phyloP scores from a whole-genome alignment of 1,140 invertebrate genomes.

The Periplaneta americana region DNA sequence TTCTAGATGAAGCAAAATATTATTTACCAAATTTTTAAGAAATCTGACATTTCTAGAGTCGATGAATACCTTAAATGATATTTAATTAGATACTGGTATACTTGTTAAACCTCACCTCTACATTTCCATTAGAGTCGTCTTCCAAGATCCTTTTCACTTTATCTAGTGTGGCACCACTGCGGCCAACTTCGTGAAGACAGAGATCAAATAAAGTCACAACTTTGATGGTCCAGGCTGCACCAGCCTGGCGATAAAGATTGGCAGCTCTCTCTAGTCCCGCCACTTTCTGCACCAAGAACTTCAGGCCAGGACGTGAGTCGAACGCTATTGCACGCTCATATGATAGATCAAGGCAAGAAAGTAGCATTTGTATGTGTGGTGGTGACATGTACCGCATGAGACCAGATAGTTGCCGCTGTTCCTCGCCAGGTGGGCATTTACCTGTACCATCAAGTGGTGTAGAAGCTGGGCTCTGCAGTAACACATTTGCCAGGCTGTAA shows the following conservation, averaged over 20 bases:
- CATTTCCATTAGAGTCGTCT: conserved; percentile 33
- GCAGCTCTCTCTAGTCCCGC: conserved; percentile 80
- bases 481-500: conserved; percentile 38
- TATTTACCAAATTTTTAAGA: too few species aligned
- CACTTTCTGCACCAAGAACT: conserved; percentile 91
- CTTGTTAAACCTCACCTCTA: neutral
- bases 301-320: conserved; percentile 81
- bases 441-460: conserved; percentile 18
- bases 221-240: conserved; percentile 83
- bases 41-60: too few species aligned
- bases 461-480: conserved; percentile 31
- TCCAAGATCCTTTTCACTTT: conserved; percentile 59
- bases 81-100: too few species aligned
- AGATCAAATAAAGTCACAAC: conserved; percentile 82
- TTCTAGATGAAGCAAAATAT: too few species aligned
- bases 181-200: conserved; percentile 55
- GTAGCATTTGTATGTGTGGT: conserved; percentile 56
- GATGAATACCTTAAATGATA: too few species aligned
- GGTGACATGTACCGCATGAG: conserved; percentile 39
- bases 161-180: conserved; percentile 52
- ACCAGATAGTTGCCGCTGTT: conserved; percentile 32
- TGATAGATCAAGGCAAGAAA: conserved; percentile 75
- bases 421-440: neutral
- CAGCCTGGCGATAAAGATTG: conserved; percentile 89
- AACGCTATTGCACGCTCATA: conserved; percentile 78